These are phyloP conservation scores for Riptortus pedestris DNA, from an alignment of 1,140 invertebrate species.

Conservation along the genomic window DNA sequence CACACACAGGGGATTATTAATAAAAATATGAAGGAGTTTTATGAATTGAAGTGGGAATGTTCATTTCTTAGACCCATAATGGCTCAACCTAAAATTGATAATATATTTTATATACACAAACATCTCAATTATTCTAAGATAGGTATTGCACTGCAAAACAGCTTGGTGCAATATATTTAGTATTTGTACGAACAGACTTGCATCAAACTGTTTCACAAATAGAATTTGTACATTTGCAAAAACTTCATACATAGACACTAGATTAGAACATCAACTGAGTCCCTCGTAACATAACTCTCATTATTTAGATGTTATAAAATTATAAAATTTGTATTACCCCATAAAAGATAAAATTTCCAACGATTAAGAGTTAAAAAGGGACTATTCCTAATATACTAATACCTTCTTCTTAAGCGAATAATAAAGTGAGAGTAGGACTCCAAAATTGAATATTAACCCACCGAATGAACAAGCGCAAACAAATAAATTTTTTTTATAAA, in stretches of 20 bases:
- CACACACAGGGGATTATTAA: too few relatives aligned
- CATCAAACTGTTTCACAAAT: slow-evolving; percentile 6
- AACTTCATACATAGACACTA: background rate
- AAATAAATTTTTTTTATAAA: too few relatives aligned
- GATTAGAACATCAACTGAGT: background rate
- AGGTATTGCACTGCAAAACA: slow-evolving; percentile 3
- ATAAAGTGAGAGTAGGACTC: too few relatives aligned
- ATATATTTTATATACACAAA: background rate
- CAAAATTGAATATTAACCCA: too few relatives aligned
- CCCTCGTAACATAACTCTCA: background rate
- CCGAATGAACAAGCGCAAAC: too few relatives aligned
- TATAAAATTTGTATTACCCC: background rate
- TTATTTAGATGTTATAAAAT: slow-evolving; percentile 3
- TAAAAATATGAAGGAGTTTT: too few relatives aligned
- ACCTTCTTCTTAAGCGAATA: slow-evolving; percentile 8
- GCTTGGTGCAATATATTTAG: background rate
- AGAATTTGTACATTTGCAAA: background rate
- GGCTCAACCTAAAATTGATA: background rate
- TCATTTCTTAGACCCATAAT: too few relatives aligned
- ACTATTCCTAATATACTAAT: background rate
- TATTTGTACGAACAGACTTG: background rate
- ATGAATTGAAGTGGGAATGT: too few relatives aligned
- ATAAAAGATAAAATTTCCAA: background rate
- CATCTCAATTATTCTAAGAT: background rate
- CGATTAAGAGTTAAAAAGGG: background rate